Conservation (phyloP, 2,113 vertebrate genomes). For the Passer domesticus region DNA sequence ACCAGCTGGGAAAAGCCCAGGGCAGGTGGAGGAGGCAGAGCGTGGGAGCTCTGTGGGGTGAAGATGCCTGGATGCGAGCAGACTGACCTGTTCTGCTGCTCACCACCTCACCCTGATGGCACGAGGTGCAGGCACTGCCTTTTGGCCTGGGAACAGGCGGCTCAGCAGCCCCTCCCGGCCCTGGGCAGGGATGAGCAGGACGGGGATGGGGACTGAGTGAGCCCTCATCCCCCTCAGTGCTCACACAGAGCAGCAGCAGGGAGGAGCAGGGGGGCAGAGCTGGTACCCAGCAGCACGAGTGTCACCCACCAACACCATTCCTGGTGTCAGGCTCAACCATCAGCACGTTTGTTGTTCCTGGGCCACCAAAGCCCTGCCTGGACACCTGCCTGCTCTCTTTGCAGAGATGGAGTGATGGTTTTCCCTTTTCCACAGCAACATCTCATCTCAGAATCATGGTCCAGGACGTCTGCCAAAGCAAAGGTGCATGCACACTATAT, state of each 20-base stretch:
- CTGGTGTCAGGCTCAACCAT: not conserved
- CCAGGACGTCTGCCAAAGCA: not conserved
- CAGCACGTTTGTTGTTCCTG: accelerated
- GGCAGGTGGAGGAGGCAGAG: not conserved
- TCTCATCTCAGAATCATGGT: not conserved
- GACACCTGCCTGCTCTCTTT: not conserved
- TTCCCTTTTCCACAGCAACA: not conserved
- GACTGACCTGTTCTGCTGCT: not conserved
- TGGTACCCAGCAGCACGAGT: accelerated
- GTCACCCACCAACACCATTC: accelerated
- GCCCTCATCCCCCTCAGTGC: not conserved
- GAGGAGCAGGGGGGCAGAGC: not conserved
- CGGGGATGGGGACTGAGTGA: accelerated
- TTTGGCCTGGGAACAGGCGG: accelerated
- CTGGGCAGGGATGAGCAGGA: not conserved
- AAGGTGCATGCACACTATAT: not conserved
- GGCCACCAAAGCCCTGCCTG: not conserved
- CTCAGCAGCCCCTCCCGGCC: not conserved
- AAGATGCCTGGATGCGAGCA: not conserved
- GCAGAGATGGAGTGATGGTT: accelerated
- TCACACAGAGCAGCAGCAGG: not conserved
- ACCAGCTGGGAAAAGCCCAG: accelerated
- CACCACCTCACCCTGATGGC: not conserved
- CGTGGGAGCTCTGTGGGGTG: not conserved
- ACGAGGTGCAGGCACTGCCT: not conserved